Evolutionary conservation across 2,888 invertebrate species (phyloP), one percentile per base, ranked within the genome.

Genomic region (Coremacera marginata): DNA sequence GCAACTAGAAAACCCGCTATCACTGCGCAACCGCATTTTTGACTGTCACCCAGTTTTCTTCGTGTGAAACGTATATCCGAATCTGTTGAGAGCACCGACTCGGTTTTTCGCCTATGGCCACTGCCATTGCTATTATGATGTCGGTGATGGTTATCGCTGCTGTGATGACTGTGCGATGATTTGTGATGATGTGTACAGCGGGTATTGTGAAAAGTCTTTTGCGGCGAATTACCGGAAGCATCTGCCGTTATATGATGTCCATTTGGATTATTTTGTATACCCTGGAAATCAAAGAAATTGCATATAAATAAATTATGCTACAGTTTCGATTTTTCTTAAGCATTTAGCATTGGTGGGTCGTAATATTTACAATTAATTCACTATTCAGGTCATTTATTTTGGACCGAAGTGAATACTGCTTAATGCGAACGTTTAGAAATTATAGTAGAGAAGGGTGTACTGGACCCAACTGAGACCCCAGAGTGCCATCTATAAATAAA

Each of bases 21-120:
- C 77, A 96, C 94, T 84, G 95, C 96, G 89, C 96, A 96, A 84
- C 96, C 96, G 84, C 96, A 95, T 86, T 95, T 93, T 88, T 95
- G 95, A 82, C 95, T 95, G 75, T 95, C 94, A 81, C 95, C 94
- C 82, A 96, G 91, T 90, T 96, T 96, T 84, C 94, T 93, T 74
- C 95, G 92, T 19, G 96, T 96, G 90, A 96, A 96, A 82, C 96
- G 92, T 88, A 96, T 96, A 89, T 96, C 96, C 84, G 96, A 96
- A 91, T 95, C 95, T 82, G 95, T 95, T 0, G 96, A 95, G 84
- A 95, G 90, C 77, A 95, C 95, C 51, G 95, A 95, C 89, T 95
- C 95, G 55, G 65, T 67, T 82, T 88, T 89, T 76, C 88, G 84
- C 44, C 88, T 82, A 77, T 85, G 84, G 16, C 84, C 81, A 55